phyloP scores from a whole-genome alignment of 2,797 vertebrate species.

The Eutrigla gurnardus region DNA sequence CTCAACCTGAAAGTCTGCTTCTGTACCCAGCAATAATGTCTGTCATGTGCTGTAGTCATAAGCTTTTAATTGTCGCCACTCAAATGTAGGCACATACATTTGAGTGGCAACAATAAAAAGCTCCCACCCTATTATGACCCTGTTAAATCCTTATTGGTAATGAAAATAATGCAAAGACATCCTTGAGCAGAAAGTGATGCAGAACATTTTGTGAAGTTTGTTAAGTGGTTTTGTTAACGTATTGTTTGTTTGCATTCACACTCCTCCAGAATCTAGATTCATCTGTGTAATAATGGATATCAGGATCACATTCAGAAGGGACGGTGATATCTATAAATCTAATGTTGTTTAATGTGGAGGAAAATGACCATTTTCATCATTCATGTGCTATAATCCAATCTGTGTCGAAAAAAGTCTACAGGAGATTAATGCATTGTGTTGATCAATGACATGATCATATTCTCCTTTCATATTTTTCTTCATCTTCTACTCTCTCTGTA shows the following conservation, averaged over 20 bases:
- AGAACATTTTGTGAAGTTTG: background rate
- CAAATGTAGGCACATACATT: slow-evolving; percentile 38
- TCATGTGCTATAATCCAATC: background rate
- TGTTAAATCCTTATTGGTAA: slow-evolving; percentile 19
- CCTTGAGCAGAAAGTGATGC: background rate
- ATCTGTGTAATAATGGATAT: background rate
- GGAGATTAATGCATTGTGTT: background rate
- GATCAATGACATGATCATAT: background rate
- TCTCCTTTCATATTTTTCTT: slow-evolving; percentile 3
- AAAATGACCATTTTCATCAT: background rate
- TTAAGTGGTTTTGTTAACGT: slow-evolving; percentile 12
- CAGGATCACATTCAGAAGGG: background rate
- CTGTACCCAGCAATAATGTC: slow-evolving; percentile 17
- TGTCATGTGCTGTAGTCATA: slow-evolving; percentile 32
- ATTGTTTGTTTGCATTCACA: background rate
- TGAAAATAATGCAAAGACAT: slow-evolving; percentile 9
- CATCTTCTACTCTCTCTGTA: background rate
- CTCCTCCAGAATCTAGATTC: background rate
- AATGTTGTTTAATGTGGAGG: background rate
- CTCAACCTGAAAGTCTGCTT: slow-evolving; percentile 20
- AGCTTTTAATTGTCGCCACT: slow-evolving; percentile 5
- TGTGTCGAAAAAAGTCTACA: background rate
- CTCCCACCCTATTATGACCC: slow-evolving; percentile 27
- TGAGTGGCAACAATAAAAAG: slow-evolving; percentile 47
- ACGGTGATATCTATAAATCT: background rate